Conservation (phyloP, 2,797 vertebrate genomes). For the Leuciscus waleckii region DNA sequence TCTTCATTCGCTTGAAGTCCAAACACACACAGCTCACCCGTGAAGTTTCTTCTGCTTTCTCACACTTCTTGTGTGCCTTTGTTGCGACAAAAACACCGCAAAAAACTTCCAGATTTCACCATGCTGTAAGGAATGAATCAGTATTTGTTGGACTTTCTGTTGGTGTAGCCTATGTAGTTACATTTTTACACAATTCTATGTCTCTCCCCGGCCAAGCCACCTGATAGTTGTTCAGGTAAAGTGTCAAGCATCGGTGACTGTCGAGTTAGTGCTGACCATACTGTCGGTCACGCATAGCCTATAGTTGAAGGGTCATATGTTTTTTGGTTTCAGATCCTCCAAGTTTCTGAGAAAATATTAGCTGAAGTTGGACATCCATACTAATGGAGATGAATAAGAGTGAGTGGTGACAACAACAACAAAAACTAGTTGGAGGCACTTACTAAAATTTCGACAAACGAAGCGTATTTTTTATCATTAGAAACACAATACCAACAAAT, state of each 20-base stretch:
- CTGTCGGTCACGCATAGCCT: background rate
- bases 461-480: background rate
- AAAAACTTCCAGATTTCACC: background rate
- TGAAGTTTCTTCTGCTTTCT: too few species aligned
- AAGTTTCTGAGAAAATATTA: background rate
- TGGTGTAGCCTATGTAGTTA: background rate
- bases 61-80: background rate
- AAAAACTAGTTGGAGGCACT: background rate
- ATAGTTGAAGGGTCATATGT: background rate
- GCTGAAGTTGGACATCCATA: background rate
- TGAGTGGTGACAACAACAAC: background rate
- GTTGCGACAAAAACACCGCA: background rate
- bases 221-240: too few species aligned
- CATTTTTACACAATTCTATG: background rate
- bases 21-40: background rate
- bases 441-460: background rate
- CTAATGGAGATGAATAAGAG: too few species aligned
- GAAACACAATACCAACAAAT: background rate
- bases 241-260: background rate
- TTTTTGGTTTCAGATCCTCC: background rate
- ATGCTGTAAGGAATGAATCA: background rate
- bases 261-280: too few species aligned
- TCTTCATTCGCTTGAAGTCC: background rate
- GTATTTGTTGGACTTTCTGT: background rate
- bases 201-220: background rate